Base-by-base conservation (phyloP, 2,797 vertebrate species). In the Sus cebifrons region DNA sequence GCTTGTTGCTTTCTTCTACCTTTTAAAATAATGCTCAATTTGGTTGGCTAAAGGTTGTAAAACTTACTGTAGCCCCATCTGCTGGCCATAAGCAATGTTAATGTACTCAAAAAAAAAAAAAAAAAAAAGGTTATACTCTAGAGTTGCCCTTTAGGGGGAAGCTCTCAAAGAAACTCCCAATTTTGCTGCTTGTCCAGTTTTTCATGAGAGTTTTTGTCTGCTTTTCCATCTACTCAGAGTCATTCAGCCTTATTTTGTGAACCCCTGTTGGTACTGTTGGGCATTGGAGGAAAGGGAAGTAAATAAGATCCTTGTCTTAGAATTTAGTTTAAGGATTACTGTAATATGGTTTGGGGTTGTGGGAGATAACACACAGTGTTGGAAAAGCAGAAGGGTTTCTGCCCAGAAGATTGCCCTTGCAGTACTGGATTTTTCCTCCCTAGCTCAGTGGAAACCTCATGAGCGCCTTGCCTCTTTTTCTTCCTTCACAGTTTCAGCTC, bases 11-110 rank as follows among this genome's bases (percentile, higher is more conserved):
- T 83, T 25, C 25, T 81, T 58, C 44, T 62, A 64, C 27, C 25
- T 65, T 71, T 88, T 86, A 27, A 89, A 81, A 3, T 70, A 58
- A 77, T 27, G 27, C 32, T 75, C 65, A 52, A 17, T 6, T 20
- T 73, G 16, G 10, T 10, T 67, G 54, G 73, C 62, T 87, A 16
- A 64, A 58, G 15, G 5, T 65, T 96, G 91, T 75, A 56, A 97
- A 81, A 32, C 70, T 86, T 91, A 56, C 71, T 87, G 56, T 74
- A 71, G 75, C 52, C 56, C 73, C 89, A 91, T 49, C 91, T 96
- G 44, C 82, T 88, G 78, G 82, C 27, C 12, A 6, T 54, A 62
- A 74, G n/a, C 7, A 13, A 49, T 60, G 73, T 90, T 91, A 29
- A 12, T 1, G 9, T 65, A 36, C 25, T 3, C 32, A 29, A 21